Evolutionary conservation across 2,888 invertebrate species (phyloP), one percentile per base, ranked within the genome.

Genomic region (Monoplex corrugatus): DNA sequence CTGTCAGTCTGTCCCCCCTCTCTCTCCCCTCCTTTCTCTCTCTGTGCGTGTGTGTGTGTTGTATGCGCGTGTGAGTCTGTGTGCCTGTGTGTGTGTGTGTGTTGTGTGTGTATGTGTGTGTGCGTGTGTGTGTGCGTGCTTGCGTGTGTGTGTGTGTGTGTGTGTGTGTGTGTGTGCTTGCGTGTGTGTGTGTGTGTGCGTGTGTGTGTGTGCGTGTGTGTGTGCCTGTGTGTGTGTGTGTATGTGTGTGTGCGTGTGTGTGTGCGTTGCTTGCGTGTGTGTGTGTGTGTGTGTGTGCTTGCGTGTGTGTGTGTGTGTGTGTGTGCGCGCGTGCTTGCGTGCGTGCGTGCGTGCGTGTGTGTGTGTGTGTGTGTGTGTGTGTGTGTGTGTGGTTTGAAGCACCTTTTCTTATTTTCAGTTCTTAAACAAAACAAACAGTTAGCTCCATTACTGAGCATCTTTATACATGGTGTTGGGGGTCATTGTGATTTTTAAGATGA

Each of bases 81-180:
- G 44, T 45, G 3, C 35, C 50, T 23, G 40, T 84, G 44, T 8
- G 13, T 13, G 23, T 19, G 16, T 50, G 23, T 50, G 16, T 23
- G 23, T 19, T 19, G 16, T 50, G 23, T n/a, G 13, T 40, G 0
- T 38, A 40, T 82, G 38, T 19, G 40, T 19, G 40, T 28, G 28
- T 13, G 32, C 8, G n/a, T 84, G 84, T 84, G 44, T 84, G 84
- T 84, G 43, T 84, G 84, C 40, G 84, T 84, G 84, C 40, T 44
- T 84, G 84, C 40, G 83, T 83, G 83, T 40, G 83, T 57, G 57
- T 57, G 57, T 57, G 57, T 57, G 28, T 72, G 28, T 72, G 57
- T 57, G 57, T 57, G 57, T 57, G 57, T 57, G 57, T 57, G 35
- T 57, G 23, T n/a, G 13, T 10, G 57, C n/a, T n/a, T n/a, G n/a